Conservation (phyloP, 2,797 vertebrate genomes). For the Nyctibius grandis region DNA sequence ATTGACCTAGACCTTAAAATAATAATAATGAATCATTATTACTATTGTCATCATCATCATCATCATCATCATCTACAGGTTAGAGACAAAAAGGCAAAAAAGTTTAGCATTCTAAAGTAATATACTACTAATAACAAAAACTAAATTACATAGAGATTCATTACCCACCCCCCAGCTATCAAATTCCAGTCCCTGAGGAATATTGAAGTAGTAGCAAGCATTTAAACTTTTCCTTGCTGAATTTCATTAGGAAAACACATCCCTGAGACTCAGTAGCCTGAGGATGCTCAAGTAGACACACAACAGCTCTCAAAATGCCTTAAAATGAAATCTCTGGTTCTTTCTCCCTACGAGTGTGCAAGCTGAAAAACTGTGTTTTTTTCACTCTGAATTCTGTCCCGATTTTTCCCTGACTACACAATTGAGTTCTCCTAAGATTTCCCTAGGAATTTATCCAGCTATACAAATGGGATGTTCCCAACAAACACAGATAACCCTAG, state of each 20-base stretch:
- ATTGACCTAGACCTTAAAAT: not conserved
- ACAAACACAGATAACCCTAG: not conserved
- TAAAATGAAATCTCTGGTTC: not conserved
- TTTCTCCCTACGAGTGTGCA: not conserved
- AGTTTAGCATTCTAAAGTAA: conserved; percentile 41
- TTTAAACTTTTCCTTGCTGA: conserved; percentile 56
- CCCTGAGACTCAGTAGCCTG: not conserved
- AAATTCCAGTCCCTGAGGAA: conserved; percentile 17
- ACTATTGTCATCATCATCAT: too few species aligned
- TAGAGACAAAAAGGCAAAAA: not conserved
- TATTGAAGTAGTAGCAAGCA: conserved; percentile 46
- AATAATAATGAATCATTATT: not conserved
- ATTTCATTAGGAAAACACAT: conserved; percentile 42
- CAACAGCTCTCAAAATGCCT: not conserved
- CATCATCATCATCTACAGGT: not conserved
- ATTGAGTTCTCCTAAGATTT: not conserved
- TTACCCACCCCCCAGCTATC: conserved; percentile 25
- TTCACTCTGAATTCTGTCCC: not conserved
- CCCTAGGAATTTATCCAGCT: not conserved
- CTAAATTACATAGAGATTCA: conserved; percentile 56
- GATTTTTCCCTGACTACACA: not conserved
- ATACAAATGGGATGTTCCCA: not conserved
- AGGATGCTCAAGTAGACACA: not conserved
- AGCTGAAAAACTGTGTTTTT: not conserved
- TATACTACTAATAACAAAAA: conserved; percentile 61